These are phyloP conservation scores for Lycophotia porphyrea DNA, from an alignment of 2,888 invertebrate genomes.

Conservation along the genomic window DNA sequence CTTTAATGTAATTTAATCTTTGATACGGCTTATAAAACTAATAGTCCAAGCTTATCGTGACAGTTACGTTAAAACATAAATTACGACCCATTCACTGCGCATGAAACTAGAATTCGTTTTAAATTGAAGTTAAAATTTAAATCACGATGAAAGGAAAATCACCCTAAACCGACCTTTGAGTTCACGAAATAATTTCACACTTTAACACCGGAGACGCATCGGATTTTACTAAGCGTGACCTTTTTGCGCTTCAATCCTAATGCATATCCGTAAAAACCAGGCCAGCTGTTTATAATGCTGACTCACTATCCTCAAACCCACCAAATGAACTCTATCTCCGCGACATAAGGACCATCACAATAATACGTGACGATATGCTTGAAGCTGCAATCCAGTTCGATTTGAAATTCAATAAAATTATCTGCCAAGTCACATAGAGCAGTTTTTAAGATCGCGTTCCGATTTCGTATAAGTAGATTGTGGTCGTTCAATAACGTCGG, in stretches of 20 bases:
- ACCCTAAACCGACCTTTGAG: conserved; percentile 40
- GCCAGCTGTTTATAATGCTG: conserved; percentile 84
- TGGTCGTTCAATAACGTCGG: conserved; percentile 40
- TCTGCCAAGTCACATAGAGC: conserved; percentile 67
- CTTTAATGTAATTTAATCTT: conserved; percentile 3
- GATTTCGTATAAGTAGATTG: conserved; percentile 54
- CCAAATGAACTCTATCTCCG: conserved; percentile 59
- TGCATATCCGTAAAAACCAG: conserved; percentile 76
- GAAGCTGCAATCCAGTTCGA: conserved; percentile 64
- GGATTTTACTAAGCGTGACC: conserved; percentile 69
- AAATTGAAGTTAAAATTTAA: conserved; percentile 26
- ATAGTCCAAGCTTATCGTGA: conserved; percentile 12
- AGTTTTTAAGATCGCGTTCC: conserved; percentile 55
- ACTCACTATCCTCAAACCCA: conserved; percentile 76
- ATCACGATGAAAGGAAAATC: conserved; percentile 32
- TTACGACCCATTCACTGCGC: conserved; percentile 28
- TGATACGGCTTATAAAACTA: conserved; percentile 11
- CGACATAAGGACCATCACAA: conserved; percentile 50
- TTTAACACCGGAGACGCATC: conserved; percentile 45
- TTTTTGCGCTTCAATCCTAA: conserved; percentile 76
- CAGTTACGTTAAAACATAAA: conserved; percentile 34
- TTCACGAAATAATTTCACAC: conserved; percentile 61
- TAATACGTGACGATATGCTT: conserved; percentile 68
- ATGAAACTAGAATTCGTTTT: conserved; percentile 33
- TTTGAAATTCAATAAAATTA: conserved; percentile 70